Percentiles rank a stretch among this genome's conserved stretches.
These are phyloP conservation scores for Nycteola revayana DNA, from an alignment of 2,888 invertebrate genomes.

Conservation along the genomic window DNA sequence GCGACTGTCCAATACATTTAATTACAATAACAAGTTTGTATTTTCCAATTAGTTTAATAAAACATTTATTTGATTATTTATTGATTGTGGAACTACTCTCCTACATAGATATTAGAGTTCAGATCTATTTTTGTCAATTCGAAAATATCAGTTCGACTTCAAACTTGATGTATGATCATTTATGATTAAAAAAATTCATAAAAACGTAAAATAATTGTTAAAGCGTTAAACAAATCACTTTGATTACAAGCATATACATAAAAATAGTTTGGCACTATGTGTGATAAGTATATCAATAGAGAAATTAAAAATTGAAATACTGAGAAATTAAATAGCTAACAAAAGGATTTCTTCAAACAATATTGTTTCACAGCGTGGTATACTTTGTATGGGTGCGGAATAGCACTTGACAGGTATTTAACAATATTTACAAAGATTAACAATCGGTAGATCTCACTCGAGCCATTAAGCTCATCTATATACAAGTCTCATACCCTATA, in stretches of 20 bases:
- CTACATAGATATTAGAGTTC: slow-evolving; percentile 37
- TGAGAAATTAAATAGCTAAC: slow-evolving; percentile 41
- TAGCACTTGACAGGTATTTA: slow-evolving; percentile 63
- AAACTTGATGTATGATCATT: slow-evolving; percentile 20
- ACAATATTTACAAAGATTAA: slow-evolving; percentile 75
- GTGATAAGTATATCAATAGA: slow-evolving; percentile 44
- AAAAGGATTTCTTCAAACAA: slow-evolving; percentile 52
- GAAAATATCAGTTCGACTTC: slow-evolving; percentile 18
- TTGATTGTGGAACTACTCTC: slow-evolving; percentile 33
- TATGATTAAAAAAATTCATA: not conserved
- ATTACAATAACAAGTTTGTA: slow-evolving; percentile 26
- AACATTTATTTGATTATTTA: too few species aligned
- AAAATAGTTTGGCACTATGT: slow-evolving; percentile 72
- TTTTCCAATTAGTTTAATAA: slow-evolving; percentile 35
- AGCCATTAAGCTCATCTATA: slow-evolving; percentile 32
- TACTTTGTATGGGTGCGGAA: slow-evolving; percentile 48
- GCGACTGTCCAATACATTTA: slow-evolving; percentile 26
- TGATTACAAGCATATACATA: slow-evolving; percentile 49
- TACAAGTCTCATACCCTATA: slow-evolving; percentile 28
- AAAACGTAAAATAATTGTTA: slow-evolving; percentile 26
- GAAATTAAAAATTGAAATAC: slow-evolving; percentile 46
- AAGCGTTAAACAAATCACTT: slow-evolving; percentile 36
- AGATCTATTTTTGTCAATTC: slow-evolving; percentile 32
- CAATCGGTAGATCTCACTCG: slow-evolving; percentile 54
- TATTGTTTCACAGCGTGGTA: slow-evolving; percentile 59